phyloP scores from a whole-genome alignment of 1,140 invertebrate genomes.

The Druon quercuslanigerum region DNA sequence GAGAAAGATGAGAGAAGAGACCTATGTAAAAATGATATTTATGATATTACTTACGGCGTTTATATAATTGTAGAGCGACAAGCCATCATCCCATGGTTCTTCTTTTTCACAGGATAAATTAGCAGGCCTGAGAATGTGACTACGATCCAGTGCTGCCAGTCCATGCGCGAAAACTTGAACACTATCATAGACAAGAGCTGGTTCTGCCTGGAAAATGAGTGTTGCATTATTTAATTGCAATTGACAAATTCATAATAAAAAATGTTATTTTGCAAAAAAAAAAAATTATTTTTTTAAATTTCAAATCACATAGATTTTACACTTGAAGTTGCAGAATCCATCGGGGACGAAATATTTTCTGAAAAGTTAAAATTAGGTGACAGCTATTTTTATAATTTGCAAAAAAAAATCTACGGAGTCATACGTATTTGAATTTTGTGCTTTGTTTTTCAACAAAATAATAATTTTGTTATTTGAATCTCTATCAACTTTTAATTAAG shows the following conservation, averaged over 20 bases:
- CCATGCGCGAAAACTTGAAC: conserved; percentile 91
- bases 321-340: too few species aligned
- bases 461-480: too few species aligned
- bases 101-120: conserved; percentile 91
- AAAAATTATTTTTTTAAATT: conserved; percentile 4
- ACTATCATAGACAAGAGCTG: conserved; percentile 93
- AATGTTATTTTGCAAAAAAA: background rate
- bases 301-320: too few species aligned
- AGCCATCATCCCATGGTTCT: conserved; percentile 89
- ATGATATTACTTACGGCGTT: conserved; percentile 82
- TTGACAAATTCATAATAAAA: conserved; percentile 29
- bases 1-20: too few species aligned
- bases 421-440: too few species aligned
- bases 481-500: too few species aligned
- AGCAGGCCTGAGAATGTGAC: conserved; percentile 80
- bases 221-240: conserved; percentile 33
- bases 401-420: too few species aligned
- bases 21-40: background rate
- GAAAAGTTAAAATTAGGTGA: too few species aligned
- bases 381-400: too few species aligned
- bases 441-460: too few species aligned
- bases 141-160: conserved; percentile 83
- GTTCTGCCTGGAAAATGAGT: conserved; percentile 85
- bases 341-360: too few species aligned
- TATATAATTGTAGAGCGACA: conserved; percentile 92